These are phyloP conservation scores for Echinarachnius parma DNA, from an alignment of 53 echinoderm and acorn worm genomes.

Conservation along the genomic window DNA sequence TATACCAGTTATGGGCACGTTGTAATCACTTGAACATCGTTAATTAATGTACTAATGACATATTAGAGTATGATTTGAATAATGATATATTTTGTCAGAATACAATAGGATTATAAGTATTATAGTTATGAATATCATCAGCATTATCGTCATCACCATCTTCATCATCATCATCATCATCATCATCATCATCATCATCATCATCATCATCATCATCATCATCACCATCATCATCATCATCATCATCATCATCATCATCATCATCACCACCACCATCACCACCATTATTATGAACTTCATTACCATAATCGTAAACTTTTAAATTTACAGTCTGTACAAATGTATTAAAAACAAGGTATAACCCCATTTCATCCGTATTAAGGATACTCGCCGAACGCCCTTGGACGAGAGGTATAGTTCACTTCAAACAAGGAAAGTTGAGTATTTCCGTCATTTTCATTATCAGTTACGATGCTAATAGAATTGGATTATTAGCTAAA, in stretches of 20 bases:
- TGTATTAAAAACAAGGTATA: background rate
- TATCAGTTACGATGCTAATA: too few species aligned
- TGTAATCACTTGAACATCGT: too few species aligned
- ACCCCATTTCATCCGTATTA: too few species aligned
- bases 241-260: background rate
- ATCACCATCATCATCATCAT: background rate
- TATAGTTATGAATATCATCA: background rate
- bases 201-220: background rate
- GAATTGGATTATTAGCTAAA: too few species aligned
- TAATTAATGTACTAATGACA: too few species aligned
- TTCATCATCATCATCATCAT: background rate
- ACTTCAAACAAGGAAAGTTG: too few species aligned
- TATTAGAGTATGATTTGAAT: too few species aligned
- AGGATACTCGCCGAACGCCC: too few species aligned
- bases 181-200: slow-evolving; percentile 18
- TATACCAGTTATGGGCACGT: too few species aligned
- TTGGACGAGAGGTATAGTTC: background rate
- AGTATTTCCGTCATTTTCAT: too few species aligned
- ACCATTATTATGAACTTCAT: background rate
- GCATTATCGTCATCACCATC: background rate
- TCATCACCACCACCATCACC: background rate
- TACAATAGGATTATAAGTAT: background rate
- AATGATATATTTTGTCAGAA: too few species aligned
- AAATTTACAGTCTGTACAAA: background rate
- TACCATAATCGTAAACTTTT: background rate